Evolutionary conservation across 2,797 vertebrate genomes (phyloP).

Genomic region (Balearica regulorum): DNA sequence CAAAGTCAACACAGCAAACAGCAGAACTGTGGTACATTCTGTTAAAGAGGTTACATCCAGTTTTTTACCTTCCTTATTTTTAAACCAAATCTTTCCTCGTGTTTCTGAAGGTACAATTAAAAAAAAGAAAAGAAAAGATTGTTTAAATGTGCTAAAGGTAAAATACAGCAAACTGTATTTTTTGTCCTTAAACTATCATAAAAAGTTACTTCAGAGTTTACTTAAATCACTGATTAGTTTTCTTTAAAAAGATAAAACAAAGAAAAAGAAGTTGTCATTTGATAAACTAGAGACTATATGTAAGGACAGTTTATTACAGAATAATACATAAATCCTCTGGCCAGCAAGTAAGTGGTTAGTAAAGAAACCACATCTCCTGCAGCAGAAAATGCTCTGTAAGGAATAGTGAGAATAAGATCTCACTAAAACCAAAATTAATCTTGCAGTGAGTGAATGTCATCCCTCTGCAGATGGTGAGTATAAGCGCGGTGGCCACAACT

Average conservation of each 20-base stretch:
- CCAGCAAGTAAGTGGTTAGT: background rate
- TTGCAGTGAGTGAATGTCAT: background rate
- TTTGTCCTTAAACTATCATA: conserved; percentile 64
- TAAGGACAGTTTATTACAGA: conserved; percentile 4
- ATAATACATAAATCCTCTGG: background rate
- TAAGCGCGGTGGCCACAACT: background rate
- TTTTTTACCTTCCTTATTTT: conserved; percentile 47
- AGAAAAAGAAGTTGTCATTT: background rate
- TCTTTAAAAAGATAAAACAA: conserved; percentile 5
- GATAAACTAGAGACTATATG: conserved; percentile 10
- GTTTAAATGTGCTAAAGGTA: conserved; percentile 70
- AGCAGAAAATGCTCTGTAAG: background rate
- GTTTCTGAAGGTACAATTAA: conserved; percentile 49
- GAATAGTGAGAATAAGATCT: background rate
- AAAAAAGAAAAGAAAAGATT: background rate
- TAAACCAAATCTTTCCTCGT: conserved; percentile 30
- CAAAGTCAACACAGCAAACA: conserved; percentile 77
- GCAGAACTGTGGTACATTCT: conserved; percentile 62
- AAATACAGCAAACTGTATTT: conserved; percentile 76
- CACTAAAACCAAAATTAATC: background rate
- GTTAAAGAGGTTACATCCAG: conserved; percentile 62
- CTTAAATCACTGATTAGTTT: conserved; percentile 24
- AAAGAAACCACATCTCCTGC: background rate
- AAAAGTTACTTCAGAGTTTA: conserved; percentile 42
- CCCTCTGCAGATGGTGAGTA: background rate